Evolutionary conservation across 1,140 invertebrate genomes (phyloP).

Genomic region (Subanguina moxae): DNA sequence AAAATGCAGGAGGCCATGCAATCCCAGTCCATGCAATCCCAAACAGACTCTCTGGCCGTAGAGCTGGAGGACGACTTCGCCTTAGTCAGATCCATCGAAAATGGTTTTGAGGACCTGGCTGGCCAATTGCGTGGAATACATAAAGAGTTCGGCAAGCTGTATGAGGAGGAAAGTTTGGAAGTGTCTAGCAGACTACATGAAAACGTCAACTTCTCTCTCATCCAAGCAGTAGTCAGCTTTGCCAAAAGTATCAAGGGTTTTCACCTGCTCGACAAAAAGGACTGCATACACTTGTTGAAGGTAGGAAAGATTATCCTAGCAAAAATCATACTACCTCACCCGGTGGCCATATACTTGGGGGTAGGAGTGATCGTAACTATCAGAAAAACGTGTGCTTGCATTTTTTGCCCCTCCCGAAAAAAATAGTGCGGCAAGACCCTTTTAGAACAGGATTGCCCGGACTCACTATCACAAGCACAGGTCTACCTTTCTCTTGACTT

Average conservation of each 20-base stretch:
- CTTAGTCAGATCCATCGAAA: conserved; percentile 78
- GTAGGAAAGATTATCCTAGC: conserved; percentile 13
- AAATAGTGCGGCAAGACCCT: no score
- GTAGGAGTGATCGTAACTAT: no score
- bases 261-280: conserved; percentile 19
- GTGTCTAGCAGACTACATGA: conserved; percentile 6
- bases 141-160: conserved; percentile 1
- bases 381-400: no score
- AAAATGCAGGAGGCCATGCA: conserved; percentile 98
- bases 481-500: no score
- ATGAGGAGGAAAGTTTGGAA: conserved; percentile 18
- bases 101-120: conserved; percentile 86
- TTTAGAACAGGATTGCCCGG: no score
- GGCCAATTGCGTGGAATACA: conserved; percentile 64
- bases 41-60: conserved; percentile 79
- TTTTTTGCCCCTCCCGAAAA: no score
- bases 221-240: conserved; percentile 26
- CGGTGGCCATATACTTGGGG: no score
- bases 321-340: no score
- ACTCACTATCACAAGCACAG: no score
- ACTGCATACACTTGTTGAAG: conserved; percentile 34
- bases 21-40: conserved; percentile 66
- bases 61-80: conserved; percentile 85
- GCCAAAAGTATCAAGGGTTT: conserved; percentile 30
- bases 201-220: not conserved